Evolutionary conservation across 2,113 vertebrate species (phyloP), one percentile per base, ranked within the genome.

Genomic region (Larimichthys polyactis): DNA sequence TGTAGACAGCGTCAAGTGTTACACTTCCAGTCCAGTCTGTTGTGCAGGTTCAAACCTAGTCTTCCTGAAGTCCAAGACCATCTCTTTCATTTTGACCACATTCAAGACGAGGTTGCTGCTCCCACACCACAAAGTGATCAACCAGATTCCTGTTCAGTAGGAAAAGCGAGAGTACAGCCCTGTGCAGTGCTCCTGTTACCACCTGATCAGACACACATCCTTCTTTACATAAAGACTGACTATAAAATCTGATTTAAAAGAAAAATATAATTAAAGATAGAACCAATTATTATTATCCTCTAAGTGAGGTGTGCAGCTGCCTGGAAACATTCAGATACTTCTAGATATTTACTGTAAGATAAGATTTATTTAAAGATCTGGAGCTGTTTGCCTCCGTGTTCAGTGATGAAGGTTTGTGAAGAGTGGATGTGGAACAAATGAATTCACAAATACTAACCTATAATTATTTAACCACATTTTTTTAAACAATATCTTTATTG

Each of bases 301-400:
- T n/a, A 19, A 60, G 24, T 36, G 27, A 9, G 16, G 19, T n/a
- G 36, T 66, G 11, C 22, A 46, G 40, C 52, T 32, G 11, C 12
- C 22, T 60, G 63, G 17, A 76, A 67, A 65, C 36, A 75, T n/a
- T 4, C 22, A 75, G 32, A 64, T 19, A 64, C 20, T 24, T 17
- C 0, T 19, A 0, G 12, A 17, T n/a, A 51, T 46, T 52, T 8
- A 24, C 20, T n/a, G 22, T n/a, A 5, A 32, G 5, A 32, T n/a
- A 19, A 14, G 22, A 46, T 40, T 2, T 57, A 57, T 57, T 44
- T 48, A 15, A 12, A 52, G 29, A 19, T 32, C 67, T n/a, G 29
- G 3, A 51, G 17, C 19, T 3, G 3, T 51, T 24, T 6, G 29
- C 32, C 32, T 32, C 32, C 32, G 5, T 32, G 22, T 66, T 32